Base-by-base conservation (phyloP, 2,113 vertebrate species). In the Poeciliopsis turrubarensis region DNA sequence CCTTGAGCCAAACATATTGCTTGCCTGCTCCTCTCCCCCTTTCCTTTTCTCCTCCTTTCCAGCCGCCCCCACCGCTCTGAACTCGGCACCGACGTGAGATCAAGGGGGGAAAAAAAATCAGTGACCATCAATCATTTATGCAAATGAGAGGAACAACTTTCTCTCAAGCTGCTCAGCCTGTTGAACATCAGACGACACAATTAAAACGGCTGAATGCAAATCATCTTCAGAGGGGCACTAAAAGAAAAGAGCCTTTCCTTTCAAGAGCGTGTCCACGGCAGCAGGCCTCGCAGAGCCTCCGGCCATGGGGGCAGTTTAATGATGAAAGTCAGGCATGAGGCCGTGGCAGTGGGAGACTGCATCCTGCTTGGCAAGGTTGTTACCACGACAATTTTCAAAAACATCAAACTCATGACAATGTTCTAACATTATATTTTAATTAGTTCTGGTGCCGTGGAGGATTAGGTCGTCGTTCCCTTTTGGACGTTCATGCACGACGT, bases 131-230 rank as follows among this genome's bases (percentile, higher is more conserved):
- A 88, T 90, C 87, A 86, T 68, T 77, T 62, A 87, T 85, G 90
- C 86, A 90, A 86, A 91, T 92, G 86, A 91, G 80, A 70, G 47
- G 70, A 75, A 75, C 70, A 11, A 69, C 37, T 72, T 79, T 82
- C 80, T 76, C 68, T 81, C 65, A 63, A 86, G 87, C 87, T 83
- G 89, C 84, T 91, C 77, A 77, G 80, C 85, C 89, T 88, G 90
- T 90, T 85, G 86, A 86, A 91, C 86, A 89, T 91, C 90, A 91
- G 87, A 88, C 71, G 13, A 72, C 83, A 83, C 79, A 87, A 91
- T 89, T 88, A 91, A 90, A 89, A 85, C 37, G 75, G 80, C 83
- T 76, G 80, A 91, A 91, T 89, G 86, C 90, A 89, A 91, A 90
- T 91, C 78, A 88, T 87, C 82, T 87, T 85, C 85, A 80, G 82